These are phyloP conservation scores for Paraplagusia blochii DNA, from an alignment of 2,113 vertebrate species.

Conservation along the genomic window DNA sequence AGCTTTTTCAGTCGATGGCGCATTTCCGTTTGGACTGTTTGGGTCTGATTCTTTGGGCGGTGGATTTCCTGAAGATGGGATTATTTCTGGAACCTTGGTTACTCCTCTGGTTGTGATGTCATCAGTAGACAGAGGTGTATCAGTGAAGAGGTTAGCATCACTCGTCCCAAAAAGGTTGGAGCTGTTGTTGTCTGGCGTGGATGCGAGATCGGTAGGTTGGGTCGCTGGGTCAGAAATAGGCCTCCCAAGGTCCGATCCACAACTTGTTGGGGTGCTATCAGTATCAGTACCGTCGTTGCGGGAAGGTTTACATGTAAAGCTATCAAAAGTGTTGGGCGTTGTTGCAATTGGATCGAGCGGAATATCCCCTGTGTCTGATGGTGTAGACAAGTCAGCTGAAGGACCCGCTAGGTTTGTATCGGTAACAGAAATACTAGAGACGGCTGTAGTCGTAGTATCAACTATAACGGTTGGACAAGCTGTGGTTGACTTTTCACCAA, in stretches of 20 bases:
- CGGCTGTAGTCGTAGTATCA: slow-evolving; percentile 6
- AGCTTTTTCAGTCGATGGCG: slow-evolving; percentile 20
- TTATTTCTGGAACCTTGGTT: slow-evolving; percentile 13
- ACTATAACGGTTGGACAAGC: neutral
- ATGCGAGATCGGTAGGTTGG: slow-evolving; percentile 24
- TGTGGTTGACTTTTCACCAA: neutral
- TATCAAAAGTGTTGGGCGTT: slow-evolving; percentile 2
- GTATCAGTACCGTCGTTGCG: slow-evolving; percentile 2
- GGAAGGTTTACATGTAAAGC: slow-evolving; percentile 7
- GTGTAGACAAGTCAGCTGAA: neutral
- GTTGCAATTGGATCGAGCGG: neutral
- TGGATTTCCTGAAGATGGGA: slow-evolving; percentile 12
- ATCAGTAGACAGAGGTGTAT: slow-evolving; percentile 9
- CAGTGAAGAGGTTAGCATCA: slow-evolving; percentile 10
- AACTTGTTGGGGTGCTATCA: slow-evolving; percentile 5
- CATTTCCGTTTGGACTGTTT: slow-evolving; percentile 20
- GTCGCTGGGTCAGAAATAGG: slow-evolving; percentile 45
- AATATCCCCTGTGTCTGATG: slow-evolving; percentile 16
- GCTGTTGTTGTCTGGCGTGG: slow-evolving; percentile 37
- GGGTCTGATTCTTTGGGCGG: slow-evolving; percentile 3
- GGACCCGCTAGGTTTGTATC: slow-evolving; percentile 2
- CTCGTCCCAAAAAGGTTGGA: slow-evolving; percentile 6
- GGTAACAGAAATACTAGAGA: slow-evolving; percentile 7
- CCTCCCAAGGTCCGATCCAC: slow-evolving; percentile 21
- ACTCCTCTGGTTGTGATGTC: slow-evolving; percentile 9